Base-by-base conservation (phyloP, 2,113 vertebrate species). In the Probosciger aterrimus region DNA sequence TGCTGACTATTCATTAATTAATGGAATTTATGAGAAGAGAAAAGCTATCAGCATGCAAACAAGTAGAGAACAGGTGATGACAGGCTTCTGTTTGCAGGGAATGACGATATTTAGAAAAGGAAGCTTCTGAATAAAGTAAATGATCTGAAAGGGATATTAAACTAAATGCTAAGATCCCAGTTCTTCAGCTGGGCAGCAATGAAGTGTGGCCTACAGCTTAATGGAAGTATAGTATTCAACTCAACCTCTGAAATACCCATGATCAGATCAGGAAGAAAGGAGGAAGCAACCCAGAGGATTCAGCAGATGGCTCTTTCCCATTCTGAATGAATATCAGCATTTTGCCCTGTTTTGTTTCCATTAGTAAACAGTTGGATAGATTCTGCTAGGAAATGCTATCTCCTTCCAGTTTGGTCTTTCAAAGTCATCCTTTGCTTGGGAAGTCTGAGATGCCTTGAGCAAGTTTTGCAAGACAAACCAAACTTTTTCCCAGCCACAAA, bases 1-100 rank as follows among this genome's bases (percentile, higher is more conserved):
- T 77, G 87, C 59, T 93, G 93, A 90, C 86, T 92, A 90, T 90
- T 95, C 92, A 95, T 96, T 97, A 97, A 96, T 97, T 94, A 96
- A 94, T 93, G 71, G 53, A 60, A 97, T 94, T 91, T 95, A 94
- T 90, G 83, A 95, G 59, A 82, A 33, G 23, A 92, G 76, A 95
- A 81, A 52, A 88, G 70, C 82, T 95, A 93, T 86, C 81, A 82
- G 49, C 49, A 92, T 86, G 90, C 78, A 87, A 88, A 93, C 81
- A 96, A 92, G 70, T 57, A 75, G 31, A 81, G 82, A 93, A 75
- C 79, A 95, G 95, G 92, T 90, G 93, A 97, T 47, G 69, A 74
- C 1, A 0, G 73, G n/a, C 55, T 74, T 69, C 60, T 93, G 46
- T 90, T 96, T 94, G 49, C 68, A 93, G 31, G 44, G 76, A 92